Evolutionary conservation across 2,797 vertebrate species (phyloP), one percentile per base, ranked within the genome.

Genomic region (Spea hammondii): DNA sequence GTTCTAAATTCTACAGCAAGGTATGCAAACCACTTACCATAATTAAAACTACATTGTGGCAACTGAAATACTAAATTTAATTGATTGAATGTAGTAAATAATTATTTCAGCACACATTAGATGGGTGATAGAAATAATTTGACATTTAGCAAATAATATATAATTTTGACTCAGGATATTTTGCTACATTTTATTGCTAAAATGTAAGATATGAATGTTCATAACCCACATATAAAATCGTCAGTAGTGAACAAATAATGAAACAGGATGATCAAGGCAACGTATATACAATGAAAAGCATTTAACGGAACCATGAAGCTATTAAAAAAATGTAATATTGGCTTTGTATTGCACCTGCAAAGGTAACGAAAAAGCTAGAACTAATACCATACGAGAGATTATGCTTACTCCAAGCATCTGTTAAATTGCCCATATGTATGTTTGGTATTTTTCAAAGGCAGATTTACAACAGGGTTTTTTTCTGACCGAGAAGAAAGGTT

Each of bases 401-500:
- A 77, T 48, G 50, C 0, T 0, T 83, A 54, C 80, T 82, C 57
- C 32, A 69, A 78, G 83, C 84, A 87, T 86, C 76, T 88, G 87
- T 79, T 83, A 88, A 89, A 89, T 83, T 72, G 83, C 77, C 88
- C 86, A 89, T 64, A 65, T 76, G 79, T 79, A 88, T 78, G 70
- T 82, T 79, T 5, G 3, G 81, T 70, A 13, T 84, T 86, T 90
- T 87, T 83, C 83, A 83, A 87, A 84, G 79, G 76, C 78, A 76
- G 65, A 86, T 88, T 89, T 85, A 86, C 79, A 81, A 55, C 73
- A 54, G 74, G 74, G 72, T 87, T 87, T 77, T 32, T 83, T 80
- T 75, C 79, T 86, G 84, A 70, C 83, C 85, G 80, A 87, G 78
- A 84, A 83, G 70, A 74, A 88, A 88, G 87, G 82, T 86, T 88